Base-by-base conservation (phyloP, 2,888 invertebrate genomes). In the Athetis lepigone region DNA sequence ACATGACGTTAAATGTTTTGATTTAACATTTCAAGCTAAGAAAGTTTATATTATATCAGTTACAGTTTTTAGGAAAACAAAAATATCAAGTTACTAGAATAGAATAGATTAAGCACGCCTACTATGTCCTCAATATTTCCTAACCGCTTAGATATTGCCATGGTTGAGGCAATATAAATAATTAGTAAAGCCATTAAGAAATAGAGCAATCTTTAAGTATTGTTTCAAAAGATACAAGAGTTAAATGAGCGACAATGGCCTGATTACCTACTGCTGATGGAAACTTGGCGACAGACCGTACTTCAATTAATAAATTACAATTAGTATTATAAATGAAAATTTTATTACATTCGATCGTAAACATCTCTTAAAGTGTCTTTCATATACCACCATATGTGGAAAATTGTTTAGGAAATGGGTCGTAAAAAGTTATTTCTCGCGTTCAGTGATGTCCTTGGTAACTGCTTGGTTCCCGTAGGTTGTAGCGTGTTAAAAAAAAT, bases 121-220 rank as follows among this genome's bases (percentile, higher is more conserved):
- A 40, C 39, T 36, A 21, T 61, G 33, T 13, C 4, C 3, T 13
- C 33, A 54, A 23, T 39, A 39, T 77, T 77, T 68, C 68, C 21
- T 23, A 71, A 77, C 51, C 1, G 19, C 18, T 47, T n/a, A 8
- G 45, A 11, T 46, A 19, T 40, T 40, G 49, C 45, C 40, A 58
- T 49, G 9, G 27, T 66, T 77, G 51, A 39, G 33, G 64, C 65
- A 67, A 62, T 39, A 63, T 7, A 50, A 59, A 57, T 61, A 57
- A 68, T 77, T 75, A 70, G 51, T 74, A 23, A 57, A 54, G 36
- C 52, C 37, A 59, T 74, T 63, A 58, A 40, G 57, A 68, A 70
- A 68, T 60, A 56, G 40, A 55, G 13, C 25, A 68, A 43, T 61
- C 21, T 61, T 49, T 57, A 58, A 63, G 57, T 56, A 59, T 62